A percentile compares a stretch with the other conserved stretches of the same genome.
These are phyloP conservation scores for Megaustenia siamemsis DNA, from an alignment of 2,888 invertebrate species.

Conservation along the genomic window DNA sequence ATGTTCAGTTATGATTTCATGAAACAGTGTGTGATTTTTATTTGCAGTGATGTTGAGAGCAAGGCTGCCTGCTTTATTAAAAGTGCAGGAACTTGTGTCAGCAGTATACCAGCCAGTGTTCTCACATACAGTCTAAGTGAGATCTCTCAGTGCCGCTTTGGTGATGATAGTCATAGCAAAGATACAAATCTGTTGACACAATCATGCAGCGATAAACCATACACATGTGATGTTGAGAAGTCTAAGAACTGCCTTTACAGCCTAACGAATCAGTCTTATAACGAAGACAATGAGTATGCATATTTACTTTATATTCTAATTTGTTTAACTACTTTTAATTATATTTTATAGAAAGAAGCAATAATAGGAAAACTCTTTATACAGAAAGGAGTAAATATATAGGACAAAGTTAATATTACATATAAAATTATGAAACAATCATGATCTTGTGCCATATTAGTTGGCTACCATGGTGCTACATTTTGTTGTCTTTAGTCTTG, in stretches of 20 bases:
- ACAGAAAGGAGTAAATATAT: no score
- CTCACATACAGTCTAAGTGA: background rate
- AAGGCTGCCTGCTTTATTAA: constrained; percentile 1
- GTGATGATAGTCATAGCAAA: background rate
- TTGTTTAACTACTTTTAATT: no score
- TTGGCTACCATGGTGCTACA: no score
- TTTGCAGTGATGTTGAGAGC: constrained; percentile 14
- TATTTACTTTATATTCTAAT: background rate
- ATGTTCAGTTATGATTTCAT: no score
- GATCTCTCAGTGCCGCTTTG: constrained; percentile 19
- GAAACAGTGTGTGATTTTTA: no score
- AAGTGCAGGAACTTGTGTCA: constrained; percentile 7
- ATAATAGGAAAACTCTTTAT: no score
- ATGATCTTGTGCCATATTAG: no score
- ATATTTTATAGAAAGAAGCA: no score
- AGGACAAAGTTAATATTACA: no score
- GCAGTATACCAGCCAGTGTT: background rate
- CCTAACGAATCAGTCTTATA: background rate
- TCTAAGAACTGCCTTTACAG: background rate
- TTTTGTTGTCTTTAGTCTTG: no score
- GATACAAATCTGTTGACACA: background rate
- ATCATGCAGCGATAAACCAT: background rate
- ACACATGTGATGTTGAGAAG: constrained; percentile 5
- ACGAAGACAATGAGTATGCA: background rate
- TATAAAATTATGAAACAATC: no score